Conservation (phyloP, 2,113 vertebrate species). For the Gobius niger region DNA sequence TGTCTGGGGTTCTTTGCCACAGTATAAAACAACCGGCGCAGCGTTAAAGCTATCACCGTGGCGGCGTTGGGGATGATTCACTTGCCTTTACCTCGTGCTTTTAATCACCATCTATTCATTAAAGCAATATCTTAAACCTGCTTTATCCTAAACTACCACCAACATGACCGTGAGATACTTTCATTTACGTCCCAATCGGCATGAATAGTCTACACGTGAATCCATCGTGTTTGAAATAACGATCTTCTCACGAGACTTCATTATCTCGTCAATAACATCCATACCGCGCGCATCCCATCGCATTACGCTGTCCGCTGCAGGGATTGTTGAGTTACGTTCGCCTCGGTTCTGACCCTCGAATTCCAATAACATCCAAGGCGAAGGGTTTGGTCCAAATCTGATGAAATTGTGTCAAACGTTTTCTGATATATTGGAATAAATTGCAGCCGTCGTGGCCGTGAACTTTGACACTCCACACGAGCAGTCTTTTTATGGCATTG, state of each 20-base stretch:
- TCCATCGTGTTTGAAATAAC: not conserved
- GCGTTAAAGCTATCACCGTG: not conserved
- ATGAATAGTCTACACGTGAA: too few relatives aligned
- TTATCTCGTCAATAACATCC: not conserved
- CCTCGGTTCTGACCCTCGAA: not conserved
- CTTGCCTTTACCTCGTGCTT: too few relatives aligned
- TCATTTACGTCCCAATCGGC: too few relatives aligned
- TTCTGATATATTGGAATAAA: not conserved
- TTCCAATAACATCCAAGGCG: not conserved
- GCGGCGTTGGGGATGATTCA: too few relatives aligned
- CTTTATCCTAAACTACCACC: too few relatives aligned
- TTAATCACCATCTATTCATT: too few relatives aligned
- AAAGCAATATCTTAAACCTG: too few relatives aligned
- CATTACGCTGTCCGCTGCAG: not conserved
- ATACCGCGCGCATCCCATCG: not conserved
- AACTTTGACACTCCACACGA: not conserved
- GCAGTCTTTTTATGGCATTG: too few relatives aligned
- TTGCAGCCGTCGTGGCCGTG: too few relatives aligned
- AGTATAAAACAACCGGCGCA: not conserved
- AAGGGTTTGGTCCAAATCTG: not conserved
- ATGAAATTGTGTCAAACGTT: not conserved
- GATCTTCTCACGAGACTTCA: not conserved
- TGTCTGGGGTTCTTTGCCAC: slow-evolving; percentile 4
- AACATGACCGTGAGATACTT: too few relatives aligned
- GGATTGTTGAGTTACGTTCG: not conserved